Base-by-base conservation (phyloP, 1,140 invertebrate species). In the Palaemon carinicauda region DNA sequence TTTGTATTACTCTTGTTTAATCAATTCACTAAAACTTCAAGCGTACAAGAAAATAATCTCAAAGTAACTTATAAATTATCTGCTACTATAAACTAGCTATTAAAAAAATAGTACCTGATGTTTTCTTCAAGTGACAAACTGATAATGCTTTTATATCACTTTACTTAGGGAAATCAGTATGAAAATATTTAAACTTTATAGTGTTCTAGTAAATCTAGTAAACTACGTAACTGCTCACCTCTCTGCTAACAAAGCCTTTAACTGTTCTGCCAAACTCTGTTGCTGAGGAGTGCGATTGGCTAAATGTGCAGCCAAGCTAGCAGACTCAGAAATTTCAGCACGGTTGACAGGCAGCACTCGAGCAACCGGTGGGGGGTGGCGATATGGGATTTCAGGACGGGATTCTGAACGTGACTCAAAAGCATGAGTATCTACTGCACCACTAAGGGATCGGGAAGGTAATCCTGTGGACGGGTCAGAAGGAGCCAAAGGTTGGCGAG, bases 221-320 rank as follows among this genome's bases (percentile, higher is more conserved):
- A 41, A 41, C 31, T 75, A 41, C 14, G 21, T 12, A 75, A 17
- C 29, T 75, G 41, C 84, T 86, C 84, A 88, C 80, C 80, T 88
- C 80, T 88, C 87, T 27, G 87, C 87, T 50, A 88, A 78, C 74
- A 88, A 69, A 79, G 87, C 87, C 80, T 88, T 88, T 53, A 88
- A 75, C 77, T 88, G 87, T 41, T 88, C 80, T 29, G 87, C 82
- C 29, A 88, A 74, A 74, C 78, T 88, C 71, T 82, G 87, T 80
- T 87, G 86, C 71, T 88, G 87, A 71, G 87, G 75, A 41, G 87
- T 83, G 69, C 87, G 81, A 60, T 54, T 65, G 80, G 80, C 87
- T 71, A 80, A 69, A 80, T 79, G 80, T n/a, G 75, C 33, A n/a
- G 80, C 80, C 74, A 79, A 54, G 53, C 54, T 78, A 53, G 87